These are phyloP conservation scores for Scaptomyza polygonia DNA, from an alignment of 2,888 invertebrate species.

Conservation along the genomic window DNA sequence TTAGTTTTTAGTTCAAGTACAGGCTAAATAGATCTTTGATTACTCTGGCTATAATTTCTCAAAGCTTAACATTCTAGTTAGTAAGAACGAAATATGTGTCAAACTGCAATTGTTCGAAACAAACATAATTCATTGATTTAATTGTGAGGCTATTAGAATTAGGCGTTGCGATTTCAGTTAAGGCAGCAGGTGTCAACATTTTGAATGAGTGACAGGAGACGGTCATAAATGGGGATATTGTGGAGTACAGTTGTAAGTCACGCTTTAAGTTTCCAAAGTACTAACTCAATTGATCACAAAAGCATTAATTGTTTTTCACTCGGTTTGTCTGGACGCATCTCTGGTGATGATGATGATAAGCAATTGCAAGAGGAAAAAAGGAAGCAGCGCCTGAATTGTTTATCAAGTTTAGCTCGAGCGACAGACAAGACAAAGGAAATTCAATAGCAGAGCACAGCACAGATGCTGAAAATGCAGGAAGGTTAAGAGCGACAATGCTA, in stretches of 20 bases:
- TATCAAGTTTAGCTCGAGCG: slow-evolving; percentile 39
- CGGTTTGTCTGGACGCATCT: slow-evolving; percentile 51
- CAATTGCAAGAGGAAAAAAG: slow-evolving; percentile 18
- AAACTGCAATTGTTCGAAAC: neutral
- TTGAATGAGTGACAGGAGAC: slow-evolving; percentile 54
- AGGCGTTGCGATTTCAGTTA: too few species aligned
- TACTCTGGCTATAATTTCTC: too few species aligned
- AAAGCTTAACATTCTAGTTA: too few species aligned
- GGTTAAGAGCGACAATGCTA: slow-evolving; percentile 30
- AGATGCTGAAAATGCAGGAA: slow-evolving; percentile 17
- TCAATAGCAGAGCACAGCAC: slow-evolving; percentile 49
- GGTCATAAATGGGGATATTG: too few species aligned
- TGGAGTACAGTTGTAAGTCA: too few species aligned
- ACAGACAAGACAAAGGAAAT: slow-evolving; percentile 63
- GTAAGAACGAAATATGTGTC: too few species aligned
- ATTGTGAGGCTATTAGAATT: too few species aligned
- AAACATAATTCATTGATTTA: neutral
- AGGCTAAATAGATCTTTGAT: neutral
- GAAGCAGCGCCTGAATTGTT: slow-evolving; percentile 45
- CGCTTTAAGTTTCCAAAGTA: slow-evolving; percentile 23
- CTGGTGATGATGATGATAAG: slow-evolving; percentile 37
- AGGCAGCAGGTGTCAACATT: slow-evolving; percentile 34
- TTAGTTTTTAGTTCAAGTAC: neutral
- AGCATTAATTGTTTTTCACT: slow-evolving; percentile 71
- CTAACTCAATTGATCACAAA: slow-evolving; percentile 59